Evolutionary conservation across 2,797 vertebrate species (phyloP).

Genomic region (Molossus molossus): DNA sequence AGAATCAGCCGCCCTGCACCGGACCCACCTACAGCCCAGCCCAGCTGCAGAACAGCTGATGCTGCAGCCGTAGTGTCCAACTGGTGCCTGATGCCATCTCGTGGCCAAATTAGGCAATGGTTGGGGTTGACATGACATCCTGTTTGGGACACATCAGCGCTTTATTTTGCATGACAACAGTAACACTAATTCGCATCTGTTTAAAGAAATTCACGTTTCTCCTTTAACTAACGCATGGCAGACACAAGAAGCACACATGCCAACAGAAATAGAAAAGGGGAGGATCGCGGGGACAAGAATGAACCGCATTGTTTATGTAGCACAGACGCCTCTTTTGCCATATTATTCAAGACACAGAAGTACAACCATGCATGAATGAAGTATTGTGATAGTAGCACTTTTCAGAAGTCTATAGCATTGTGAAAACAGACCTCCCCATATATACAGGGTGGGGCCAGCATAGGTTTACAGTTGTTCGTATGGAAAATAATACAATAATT

Average conservation of each 20-base stretch:
- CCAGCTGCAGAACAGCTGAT: accelerated
- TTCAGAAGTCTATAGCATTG: not conserved
- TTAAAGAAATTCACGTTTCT: not conserved
- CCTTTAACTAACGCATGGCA: not conserved
- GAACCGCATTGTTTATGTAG: not conserved
- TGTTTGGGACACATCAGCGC: accelerated
- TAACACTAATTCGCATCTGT: not conserved
- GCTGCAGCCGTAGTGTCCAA: accelerated
- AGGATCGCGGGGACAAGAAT: accelerated
- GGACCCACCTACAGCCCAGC: not conserved
- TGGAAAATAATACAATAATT: too few relatives aligned
- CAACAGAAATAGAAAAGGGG: not conserved
- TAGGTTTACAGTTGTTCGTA: too few relatives aligned
- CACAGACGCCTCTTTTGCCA: not conserved
- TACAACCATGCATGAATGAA: not conserved
- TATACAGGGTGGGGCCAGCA: too few relatives aligned
- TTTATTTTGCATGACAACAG: not conserved
- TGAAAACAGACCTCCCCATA: not conserved
- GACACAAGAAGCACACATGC: not conserved
- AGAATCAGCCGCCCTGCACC: accelerated
- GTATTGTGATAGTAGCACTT: not conserved
- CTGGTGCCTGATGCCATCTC: slow-evolving; percentile 41
- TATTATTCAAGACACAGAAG: not conserved
- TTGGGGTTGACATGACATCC: accelerated
- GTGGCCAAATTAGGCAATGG: not conserved